Base-by-base conservation (phyloP, 2,113 vertebrate species). In the Corythornis cristatus region DNA sequence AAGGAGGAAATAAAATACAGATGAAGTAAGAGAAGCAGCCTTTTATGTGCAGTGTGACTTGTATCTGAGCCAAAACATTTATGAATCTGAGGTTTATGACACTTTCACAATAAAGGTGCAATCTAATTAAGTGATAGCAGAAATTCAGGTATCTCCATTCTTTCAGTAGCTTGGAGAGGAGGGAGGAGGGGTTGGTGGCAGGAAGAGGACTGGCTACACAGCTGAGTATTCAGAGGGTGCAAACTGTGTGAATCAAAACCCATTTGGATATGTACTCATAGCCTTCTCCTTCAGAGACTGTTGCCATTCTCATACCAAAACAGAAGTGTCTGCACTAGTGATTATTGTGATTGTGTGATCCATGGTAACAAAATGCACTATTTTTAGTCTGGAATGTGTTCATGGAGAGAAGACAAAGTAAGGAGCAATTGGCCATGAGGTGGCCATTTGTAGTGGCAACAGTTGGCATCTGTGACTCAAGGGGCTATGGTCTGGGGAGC, bases 391-490 rank as follows among this genome's bases (percentile, higher is more conserved):
- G 54, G 14, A 75, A 33, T 51, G 11, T 65, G 3, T 57, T 83
- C 57, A 60, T 31, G 25, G 60, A 64, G 15, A 37, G 50, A 61
- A 90, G 46, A 42, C 25, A 8, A 65, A 66, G 19, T 56, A 46
- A 65, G 65, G 58, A 85, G 56, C 46, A 20, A 0, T 73, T 72
- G 82, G 23, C 70, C 8, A 0, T 56, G 45, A 11, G 0, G 0
- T 21, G 42, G 17, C 46, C 20, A 19, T 33, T 67, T 73, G 62
- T 50, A 37, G 9, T 56, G 33, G 50, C 48, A 57, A 7, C 79
- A 35, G 40, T 54, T 89, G 3, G 73, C 50, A 31, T 37, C 15
- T 22, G 20, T 26, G 53, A 21, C 28, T 78, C 3, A 1, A 7
- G n/a, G 43, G 46, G 6, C 46, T 15, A 1, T 26, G 4, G 19